Evolutionary conservation across 2,797 vertebrate species (phyloP).

Genomic region (Anguilla anguilla): DNA sequence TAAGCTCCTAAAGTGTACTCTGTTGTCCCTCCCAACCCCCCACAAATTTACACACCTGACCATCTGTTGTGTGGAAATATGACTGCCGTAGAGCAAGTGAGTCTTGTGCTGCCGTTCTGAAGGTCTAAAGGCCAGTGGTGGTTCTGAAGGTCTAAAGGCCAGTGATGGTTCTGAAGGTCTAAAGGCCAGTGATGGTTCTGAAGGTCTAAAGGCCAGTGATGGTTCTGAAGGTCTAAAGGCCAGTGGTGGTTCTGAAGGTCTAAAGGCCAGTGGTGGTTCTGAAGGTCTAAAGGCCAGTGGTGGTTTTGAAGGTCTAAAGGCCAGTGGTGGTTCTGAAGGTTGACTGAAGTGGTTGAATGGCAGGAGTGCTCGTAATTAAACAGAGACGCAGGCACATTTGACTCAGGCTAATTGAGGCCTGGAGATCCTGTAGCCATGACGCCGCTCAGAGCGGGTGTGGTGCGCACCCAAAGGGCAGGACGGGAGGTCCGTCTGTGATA

Average conservation of each 20-base stretch:
- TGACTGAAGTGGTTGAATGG: neutral
- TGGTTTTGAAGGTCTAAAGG: neutral
- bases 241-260: too few relatives aligned
- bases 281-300: too few relatives aligned
- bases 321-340: neutral
- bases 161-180: neutral
- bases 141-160: neutral
- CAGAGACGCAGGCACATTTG: neutral
- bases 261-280: too few relatives aligned
- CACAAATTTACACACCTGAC: neutral
- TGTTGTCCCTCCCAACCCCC: neutral
- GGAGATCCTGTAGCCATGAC: neutral
- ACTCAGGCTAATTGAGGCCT: conserved; percentile 18
- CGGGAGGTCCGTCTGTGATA: neutral
- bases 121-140: too few relatives aligned
- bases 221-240: neutral
- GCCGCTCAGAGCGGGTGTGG: neutral
- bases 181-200: too few relatives aligned
- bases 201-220: too few relatives aligned
- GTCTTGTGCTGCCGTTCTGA: neutral
- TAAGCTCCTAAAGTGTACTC: neutral
- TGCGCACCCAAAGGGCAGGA: neutral
- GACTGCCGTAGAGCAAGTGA: neutral
- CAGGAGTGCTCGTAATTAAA: neutral
- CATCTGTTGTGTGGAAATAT: neutral